Percentiles rank a stretch among this genome's conserved stretches.
Conservation (phyloP, 2,888 invertebrate genomes). For the Zygaena filipendulae region DNA sequence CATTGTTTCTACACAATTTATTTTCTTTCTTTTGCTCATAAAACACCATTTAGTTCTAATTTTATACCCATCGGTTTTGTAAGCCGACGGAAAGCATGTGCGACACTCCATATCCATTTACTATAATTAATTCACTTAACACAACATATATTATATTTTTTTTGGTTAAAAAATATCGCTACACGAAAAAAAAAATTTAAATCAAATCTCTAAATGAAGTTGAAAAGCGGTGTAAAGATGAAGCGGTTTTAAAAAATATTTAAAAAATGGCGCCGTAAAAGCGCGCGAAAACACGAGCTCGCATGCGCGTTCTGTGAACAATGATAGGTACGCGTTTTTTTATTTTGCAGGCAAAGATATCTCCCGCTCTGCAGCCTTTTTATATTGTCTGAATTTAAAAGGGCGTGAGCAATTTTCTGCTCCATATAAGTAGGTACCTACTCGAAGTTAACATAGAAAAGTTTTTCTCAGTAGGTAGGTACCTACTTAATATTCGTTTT, state of each 20-base stretch:
- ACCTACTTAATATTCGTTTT: too few species aligned
- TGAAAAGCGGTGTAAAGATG: background rate
- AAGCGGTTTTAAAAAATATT: slow-evolving; percentile 1
- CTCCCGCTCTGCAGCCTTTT: slow-evolving; percentile 40
- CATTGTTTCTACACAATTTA: too few species aligned
- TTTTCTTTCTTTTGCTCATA: too few species aligned
- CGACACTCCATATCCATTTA: too few species aligned
- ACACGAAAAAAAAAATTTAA: background rate
- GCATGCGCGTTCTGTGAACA: slow-evolving; percentile 46
- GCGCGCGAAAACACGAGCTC: slow-evolving; percentile 42
- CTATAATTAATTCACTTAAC: too few species aligned
- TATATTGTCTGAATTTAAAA: slow-evolving; percentile 19
- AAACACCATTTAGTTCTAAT: slow-evolving; percentile 2
- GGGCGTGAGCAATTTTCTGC: slow-evolving; percentile 34
- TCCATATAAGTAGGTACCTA: too few species aligned
- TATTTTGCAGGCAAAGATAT: slow-evolving; percentile 21
- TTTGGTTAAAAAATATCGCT: too few species aligned
- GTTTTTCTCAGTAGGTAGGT: too few species aligned
- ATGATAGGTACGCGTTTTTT: slow-evolving; percentile 38
- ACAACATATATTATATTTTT: too few species aligned
- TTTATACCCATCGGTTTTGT: too few species aligned
- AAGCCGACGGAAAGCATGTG: too few species aligned
- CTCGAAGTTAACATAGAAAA: too few species aligned
- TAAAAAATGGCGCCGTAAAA: slow-evolving; percentile 32
- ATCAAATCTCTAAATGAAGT: slow-evolving; percentile 4